phyloP scores from a whole-genome alignment of 2,113 vertebrate genomes.

The Platichthys stellatus region DNA sequence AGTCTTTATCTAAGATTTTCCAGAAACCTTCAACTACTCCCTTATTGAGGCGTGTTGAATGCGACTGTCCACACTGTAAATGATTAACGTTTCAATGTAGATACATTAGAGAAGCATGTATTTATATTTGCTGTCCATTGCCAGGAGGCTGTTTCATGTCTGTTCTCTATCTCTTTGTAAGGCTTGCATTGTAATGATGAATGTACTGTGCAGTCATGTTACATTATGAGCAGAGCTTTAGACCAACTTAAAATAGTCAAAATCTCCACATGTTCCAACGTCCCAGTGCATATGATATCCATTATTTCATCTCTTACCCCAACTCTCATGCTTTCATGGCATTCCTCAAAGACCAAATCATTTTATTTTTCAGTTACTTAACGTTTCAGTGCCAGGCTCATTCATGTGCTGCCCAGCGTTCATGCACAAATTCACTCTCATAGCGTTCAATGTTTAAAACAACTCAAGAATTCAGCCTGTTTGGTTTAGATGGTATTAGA shows the following conservation, averaged over 20 bases:
- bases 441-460: too few relatives aligned
- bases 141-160: not conserved
- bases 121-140: not conserved
- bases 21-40: not conserved
- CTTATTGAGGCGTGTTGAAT: too few relatives aligned
- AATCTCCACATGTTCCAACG: slow-evolving; percentile 21
- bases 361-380: slow-evolving; percentile 22
- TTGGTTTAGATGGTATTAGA: not conserved
- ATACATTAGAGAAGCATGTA: not conserved
- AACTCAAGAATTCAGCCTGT: too few relatives aligned
- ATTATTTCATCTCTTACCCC: slow-evolving; percentile 34
- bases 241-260: slow-evolving; percentile 5
- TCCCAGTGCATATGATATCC: slow-evolving; percentile 26
- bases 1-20: not conserved
- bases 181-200: not conserved
- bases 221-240: slow-evolving; percentile 2
- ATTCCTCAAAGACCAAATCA: slow-evolving; percentile 16
- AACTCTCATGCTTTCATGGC: slow-evolving; percentile 35
- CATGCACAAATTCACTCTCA: slow-evolving; percentile 2
- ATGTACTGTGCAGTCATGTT: slow-evolving; percentile 1
- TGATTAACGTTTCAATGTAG: not conserved
- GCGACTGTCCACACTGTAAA: not conserved
- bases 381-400: slow-evolving; percentile 4
- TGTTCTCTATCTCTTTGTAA: not conserved
- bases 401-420: not conserved